Evolutionary conservation across 1,140 invertebrate species (phyloP).

Genomic region (Drosophila pachea): DNA sequence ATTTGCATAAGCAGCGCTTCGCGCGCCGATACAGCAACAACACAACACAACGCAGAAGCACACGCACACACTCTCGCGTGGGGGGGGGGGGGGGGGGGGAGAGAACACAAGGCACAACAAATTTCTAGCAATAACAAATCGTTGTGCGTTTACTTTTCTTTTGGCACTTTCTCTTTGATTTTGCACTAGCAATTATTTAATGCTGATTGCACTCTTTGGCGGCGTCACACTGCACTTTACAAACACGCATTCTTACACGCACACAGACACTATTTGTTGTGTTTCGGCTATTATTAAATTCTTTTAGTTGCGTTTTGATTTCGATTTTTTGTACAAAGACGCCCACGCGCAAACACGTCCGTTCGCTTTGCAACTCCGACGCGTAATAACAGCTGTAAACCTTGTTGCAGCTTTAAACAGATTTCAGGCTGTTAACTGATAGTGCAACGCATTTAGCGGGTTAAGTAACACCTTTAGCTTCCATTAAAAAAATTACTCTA

Average conservation of each 20-base stretch:
- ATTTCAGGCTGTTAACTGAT: conserved; percentile 11
- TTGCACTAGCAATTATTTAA: conserved; percentile 29
- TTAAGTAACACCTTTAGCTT: neutral
- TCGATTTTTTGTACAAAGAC: conserved; percentile 60
- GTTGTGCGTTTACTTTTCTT: conserved; percentile 16
- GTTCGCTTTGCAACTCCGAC: conserved; percentile 36
- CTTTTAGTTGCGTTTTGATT: conserved; percentile 56
- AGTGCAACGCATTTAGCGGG: conserved; percentile 12
- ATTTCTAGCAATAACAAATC: conserved; percentile 36
- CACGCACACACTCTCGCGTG: neutral
- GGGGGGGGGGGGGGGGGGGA: too few relatives aligned
- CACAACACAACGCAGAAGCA: conserved; percentile 36
- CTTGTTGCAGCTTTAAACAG: conserved; percentile 6
- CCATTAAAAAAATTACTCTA: neutral
- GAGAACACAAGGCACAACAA: conserved; percentile 15
- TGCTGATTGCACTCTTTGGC: conserved; percentile 31
- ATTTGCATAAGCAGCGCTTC: conserved; percentile 66
- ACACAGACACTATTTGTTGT: conserved; percentile 25
- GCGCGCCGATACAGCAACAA: conserved; percentile 37
- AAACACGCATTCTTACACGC: conserved; percentile 21
- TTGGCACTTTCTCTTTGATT: conserved; percentile 49
- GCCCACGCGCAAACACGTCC: conserved; percentile 40
- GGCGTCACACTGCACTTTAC: conserved; percentile 21
- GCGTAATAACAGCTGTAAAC: conserved; percentile 42
- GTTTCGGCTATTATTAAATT: conserved; percentile 46